Evolutionary conservation across 2,797 vertebrate genomes (phyloP).

Genomic region (Heteromormyrus szaboi): DNA sequence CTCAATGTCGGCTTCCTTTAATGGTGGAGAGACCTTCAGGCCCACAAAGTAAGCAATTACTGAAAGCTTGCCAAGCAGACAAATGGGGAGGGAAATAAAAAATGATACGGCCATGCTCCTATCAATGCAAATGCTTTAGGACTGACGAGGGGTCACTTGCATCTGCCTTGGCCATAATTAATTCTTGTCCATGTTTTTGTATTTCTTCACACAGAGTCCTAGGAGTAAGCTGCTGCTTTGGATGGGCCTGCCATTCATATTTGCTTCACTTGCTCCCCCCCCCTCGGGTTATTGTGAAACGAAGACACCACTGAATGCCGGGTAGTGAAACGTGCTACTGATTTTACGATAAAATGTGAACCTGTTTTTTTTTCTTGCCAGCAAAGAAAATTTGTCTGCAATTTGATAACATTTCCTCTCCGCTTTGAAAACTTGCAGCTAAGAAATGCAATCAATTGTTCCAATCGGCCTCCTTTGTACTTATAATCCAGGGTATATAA

Average conservation of each 20-base stretch:
- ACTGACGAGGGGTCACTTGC: conserved; percentile 12
- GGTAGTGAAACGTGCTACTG: conserved; percentile 52
- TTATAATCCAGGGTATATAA: conserved; percentile 31
- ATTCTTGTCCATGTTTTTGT: neutral
- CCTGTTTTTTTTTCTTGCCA: conserved; percentile 18
- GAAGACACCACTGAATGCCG: conserved; percentile 38
- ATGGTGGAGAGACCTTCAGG: conserved; percentile 9
- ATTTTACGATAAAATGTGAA: conserved; percentile 38
- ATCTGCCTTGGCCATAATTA: conserved; percentile 8
- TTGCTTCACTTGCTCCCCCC: conserved; percentile 45
- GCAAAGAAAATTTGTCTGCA: conserved; percentile 47
- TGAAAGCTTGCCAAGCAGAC: conserved; percentile 15
- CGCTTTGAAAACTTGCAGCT: conserved; percentile 29
- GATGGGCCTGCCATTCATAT: conserved; percentile 41
- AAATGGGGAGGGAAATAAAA: neutral
- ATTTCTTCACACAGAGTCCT: too few relatives aligned
- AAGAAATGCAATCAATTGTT: conserved; percentile 33
- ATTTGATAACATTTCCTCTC: conserved; percentile 38
- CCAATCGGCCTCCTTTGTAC: conserved; percentile 27
- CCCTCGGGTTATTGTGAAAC: conserved; percentile 32
- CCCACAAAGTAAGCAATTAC: conserved; percentile 9
- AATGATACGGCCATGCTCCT: neutral
- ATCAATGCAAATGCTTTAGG: conserved; percentile 10
- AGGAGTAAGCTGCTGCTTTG: neutral
- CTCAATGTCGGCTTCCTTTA: conserved; percentile 23